Conservation (phyloP, 2,113 vertebrate genomes). For the Struthidea cinerea region DNA sequence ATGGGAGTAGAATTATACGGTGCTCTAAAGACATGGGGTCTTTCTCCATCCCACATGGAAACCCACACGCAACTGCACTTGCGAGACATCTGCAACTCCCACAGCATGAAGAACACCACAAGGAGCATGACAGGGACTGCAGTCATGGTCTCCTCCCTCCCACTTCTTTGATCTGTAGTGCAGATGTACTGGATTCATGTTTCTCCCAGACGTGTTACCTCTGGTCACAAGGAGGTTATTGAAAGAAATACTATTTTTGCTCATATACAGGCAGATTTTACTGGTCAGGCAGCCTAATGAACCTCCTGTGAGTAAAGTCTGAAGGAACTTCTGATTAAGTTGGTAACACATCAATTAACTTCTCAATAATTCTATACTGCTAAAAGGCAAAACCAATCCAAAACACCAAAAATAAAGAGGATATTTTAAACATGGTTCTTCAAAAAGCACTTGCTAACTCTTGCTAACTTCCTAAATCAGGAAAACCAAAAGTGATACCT, state of each 20-base stretch:
- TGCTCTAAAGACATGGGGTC: neutral
- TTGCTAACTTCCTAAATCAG: neutral
- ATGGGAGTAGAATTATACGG: neutral
- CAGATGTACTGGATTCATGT: neutral
- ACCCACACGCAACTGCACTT: neutral
- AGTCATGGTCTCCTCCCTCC: neutral
- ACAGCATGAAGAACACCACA: neutral
- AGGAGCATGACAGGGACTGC: neutral
- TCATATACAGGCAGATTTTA: neutral
- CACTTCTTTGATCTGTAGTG: neutral
- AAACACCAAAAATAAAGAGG: neutral
- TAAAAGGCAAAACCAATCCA: neutral
- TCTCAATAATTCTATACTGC: neutral
- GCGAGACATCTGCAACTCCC: neutral
- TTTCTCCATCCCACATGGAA: neutral
- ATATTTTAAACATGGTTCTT: neutral
- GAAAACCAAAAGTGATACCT: neutral
- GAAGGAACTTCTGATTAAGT: neutral
- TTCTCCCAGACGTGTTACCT: neutral
- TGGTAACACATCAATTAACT: neutral
- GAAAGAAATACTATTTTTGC: neutral
- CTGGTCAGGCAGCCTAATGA: neutral
- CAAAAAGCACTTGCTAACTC: neutral
- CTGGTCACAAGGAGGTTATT: neutral
- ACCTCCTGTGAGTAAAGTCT: neutral